These are phyloP conservation scores for Caenorhabditis sinica DNA, from an alignment of 2,888 invertebrate species.

Conservation along the genomic window DNA sequence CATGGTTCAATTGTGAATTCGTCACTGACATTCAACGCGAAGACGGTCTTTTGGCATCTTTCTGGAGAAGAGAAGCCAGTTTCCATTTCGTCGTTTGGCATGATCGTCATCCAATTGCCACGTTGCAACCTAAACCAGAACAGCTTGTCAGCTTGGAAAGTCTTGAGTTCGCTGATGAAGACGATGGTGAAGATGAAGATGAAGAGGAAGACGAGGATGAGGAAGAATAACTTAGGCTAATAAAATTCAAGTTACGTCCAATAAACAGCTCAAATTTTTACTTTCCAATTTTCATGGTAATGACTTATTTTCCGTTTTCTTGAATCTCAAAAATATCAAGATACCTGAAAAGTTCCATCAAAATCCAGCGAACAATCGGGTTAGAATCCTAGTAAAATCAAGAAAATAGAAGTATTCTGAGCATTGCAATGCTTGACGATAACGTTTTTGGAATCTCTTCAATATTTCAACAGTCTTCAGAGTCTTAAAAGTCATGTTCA, in stretches of 20 bases:
- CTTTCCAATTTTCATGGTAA: too few species aligned
- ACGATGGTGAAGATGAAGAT: conserved; percentile 24
- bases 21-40: conserved; percentile 32
- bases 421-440: too few species aligned
- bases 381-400: too few species aligned
- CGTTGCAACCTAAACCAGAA: conserved; percentile 33
- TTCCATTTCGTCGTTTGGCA: conserved; percentile 61
- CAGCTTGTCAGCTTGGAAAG: conserved; percentile 19
- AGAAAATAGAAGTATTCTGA: too few species aligned
- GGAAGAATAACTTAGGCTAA: background rate
- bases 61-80: conserved; percentile 38
- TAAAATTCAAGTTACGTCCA: background rate
- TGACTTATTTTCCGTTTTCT: too few species aligned
- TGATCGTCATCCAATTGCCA: conserved; percentile 48
- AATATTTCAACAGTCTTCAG: too few species aligned
- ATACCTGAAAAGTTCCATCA: too few species aligned
- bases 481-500: too few species aligned
- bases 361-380: too few species aligned
- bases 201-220: conserved; percentile 1
- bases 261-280: too few species aligned
- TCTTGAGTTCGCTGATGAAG: conserved; percentile 11
- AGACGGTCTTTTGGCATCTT: conserved; percentile 51
- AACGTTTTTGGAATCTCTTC: too few species aligned
- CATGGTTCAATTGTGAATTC: conserved; percentile 42
- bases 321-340: too few species aligned